Evolutionary conservation across 53 echinoderm and acorn worm species (phyloP), one percentile per base, ranked within the genome.

Genomic region (Crossaster papposus): DNA sequence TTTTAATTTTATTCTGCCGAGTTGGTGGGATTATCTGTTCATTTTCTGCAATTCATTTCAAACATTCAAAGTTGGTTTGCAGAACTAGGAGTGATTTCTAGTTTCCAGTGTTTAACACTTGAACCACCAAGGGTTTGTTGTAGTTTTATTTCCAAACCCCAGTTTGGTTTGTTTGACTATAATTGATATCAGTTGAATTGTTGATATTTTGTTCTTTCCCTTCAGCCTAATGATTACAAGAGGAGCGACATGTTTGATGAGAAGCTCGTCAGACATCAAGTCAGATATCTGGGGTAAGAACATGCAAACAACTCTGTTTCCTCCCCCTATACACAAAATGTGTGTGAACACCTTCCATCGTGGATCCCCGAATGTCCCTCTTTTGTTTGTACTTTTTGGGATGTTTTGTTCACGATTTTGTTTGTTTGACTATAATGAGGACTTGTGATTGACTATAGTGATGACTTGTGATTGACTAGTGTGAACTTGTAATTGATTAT

Each of bases 181-280:
- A 15, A n/a, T 62, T 62, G 17, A 23, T 23, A 62, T 17, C 17
- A 20, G 17, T 62, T 62, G 7, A 62, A 20, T 17, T 62, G 62
- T 1, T 51, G 51, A 44, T 38, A 38, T 36, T 15, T 30, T 77
- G 2, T 73, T 64, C 2, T 44, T 68, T 68, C 14, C 18, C 73
- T 78, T 14, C 84, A 97, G 97, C 97, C 97, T 58, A 97, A 97
- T 91, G 97, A 97, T 51, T 91, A 90, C 80, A 97, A 97, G 93
- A 91, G 77, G 81, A 91, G 90, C 54, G 72, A 51, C 79, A 90
- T 51, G 14, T 97, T 97, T 79, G 93, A 97, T 73, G 79, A 90
- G 53, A 91, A 85, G 34, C 90, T 97, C 24, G 95, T 95, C 38
- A 93, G 94, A 84, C 97, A 97, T 90, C 97, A 97, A 83, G 97